These are phyloP conservation scores for Danio albolineatus DNA, from an alignment of 2,797 vertebrate species.

Conservation along the genomic window DNA sequence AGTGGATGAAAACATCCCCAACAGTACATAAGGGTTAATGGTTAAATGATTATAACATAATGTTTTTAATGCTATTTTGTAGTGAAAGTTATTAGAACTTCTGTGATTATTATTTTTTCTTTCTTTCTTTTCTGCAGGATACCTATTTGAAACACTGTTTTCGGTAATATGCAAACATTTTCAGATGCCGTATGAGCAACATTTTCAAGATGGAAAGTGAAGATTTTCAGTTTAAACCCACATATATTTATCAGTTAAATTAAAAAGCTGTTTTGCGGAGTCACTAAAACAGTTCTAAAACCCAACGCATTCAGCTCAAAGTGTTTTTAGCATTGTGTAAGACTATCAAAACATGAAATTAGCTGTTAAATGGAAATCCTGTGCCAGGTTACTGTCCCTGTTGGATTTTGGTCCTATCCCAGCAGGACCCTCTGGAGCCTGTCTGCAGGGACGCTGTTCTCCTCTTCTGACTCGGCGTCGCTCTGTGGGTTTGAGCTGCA, in stretches of 20 bases:
- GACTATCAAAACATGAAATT: background rate
- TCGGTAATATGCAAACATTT: background rate
- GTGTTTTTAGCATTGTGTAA: background rate
- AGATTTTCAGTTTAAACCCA: background rate
- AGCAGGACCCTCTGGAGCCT: constrained; percentile 96
- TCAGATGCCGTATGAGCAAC: background rate
- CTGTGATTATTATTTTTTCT: too few species aligned
- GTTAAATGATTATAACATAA: too few species aligned
- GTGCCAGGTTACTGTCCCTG: background rate
- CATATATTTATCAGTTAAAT: background rate
- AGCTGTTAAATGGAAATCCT: background rate
- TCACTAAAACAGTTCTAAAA: background rate
- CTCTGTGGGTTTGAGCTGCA: constrained; percentile 95
- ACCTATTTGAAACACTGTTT: background rate
- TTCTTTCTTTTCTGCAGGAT: too few species aligned
- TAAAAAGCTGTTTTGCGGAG: background rate
- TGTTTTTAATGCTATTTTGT: too few species aligned
- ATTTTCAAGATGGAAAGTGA: background rate
- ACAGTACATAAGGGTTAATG: too few species aligned
- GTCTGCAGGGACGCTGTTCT: constrained; percentile 87
- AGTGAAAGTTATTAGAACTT: too few species aligned
- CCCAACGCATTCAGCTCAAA: background rate
- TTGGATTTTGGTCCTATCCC: constrained; percentile 77
- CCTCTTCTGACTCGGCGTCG: constrained; percentile 94
- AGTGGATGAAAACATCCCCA: too few species aligned